Percentiles rank a stretch among this genome's conserved stretches.
Evolutionary conservation across 1,140 invertebrate species (phyloP).

Genomic region (Venustaconcha ellipsiformis): DNA sequence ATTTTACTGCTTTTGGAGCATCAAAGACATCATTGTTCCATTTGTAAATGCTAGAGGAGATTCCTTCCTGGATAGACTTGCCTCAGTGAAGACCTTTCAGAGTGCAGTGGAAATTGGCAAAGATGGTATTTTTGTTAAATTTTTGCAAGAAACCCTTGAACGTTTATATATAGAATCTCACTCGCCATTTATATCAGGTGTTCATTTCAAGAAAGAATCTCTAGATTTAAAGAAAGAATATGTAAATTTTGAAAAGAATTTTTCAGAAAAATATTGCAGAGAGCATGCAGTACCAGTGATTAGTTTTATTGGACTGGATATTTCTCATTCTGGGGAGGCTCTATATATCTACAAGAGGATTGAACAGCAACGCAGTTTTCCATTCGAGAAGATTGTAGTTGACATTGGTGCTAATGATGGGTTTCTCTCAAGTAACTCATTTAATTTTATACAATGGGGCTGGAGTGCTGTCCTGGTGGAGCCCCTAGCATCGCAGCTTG

Average conservation of each 20-base stretch:
- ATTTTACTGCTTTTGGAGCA: conserved; percentile 6
- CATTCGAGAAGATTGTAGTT: conserved; percentile 45
- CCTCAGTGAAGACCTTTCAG: neutral
- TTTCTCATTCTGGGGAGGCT: conserved; percentile 52
- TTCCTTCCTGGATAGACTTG: conserved; percentile 7
- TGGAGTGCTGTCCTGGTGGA: conserved; percentile 61
- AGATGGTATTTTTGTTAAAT: conserved; percentile 40
- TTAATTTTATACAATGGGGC: conserved; percentile 62
- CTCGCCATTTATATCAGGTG: neutral
- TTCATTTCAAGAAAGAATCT: conserved; percentile 35
- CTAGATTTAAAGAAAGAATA: conserved; percentile 40
- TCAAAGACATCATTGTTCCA: neutral
- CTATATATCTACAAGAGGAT: conserved; percentile 47
- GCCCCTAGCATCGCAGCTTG: conserved; percentile 43
- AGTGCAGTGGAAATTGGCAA: conserved; percentile 32
- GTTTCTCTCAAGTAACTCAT: conserved; percentile 59
- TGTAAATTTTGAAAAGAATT: neutral
- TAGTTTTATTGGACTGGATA: conserved; percentile 47
- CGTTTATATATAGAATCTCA: conserved; percentile 37
- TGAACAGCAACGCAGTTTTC: conserved; percentile 12
- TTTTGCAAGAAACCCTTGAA: conserved; percentile 39
- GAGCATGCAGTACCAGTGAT: conserved; percentile 14
- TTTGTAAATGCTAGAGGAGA: conserved; percentile 2
- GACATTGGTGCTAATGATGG: conserved; percentile 65
- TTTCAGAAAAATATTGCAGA: conserved; percentile 1